These are phyloP conservation scores for Drosophila borealis DNA, from an alignment of 2,888 invertebrate species.

Conservation along the genomic window DNA sequence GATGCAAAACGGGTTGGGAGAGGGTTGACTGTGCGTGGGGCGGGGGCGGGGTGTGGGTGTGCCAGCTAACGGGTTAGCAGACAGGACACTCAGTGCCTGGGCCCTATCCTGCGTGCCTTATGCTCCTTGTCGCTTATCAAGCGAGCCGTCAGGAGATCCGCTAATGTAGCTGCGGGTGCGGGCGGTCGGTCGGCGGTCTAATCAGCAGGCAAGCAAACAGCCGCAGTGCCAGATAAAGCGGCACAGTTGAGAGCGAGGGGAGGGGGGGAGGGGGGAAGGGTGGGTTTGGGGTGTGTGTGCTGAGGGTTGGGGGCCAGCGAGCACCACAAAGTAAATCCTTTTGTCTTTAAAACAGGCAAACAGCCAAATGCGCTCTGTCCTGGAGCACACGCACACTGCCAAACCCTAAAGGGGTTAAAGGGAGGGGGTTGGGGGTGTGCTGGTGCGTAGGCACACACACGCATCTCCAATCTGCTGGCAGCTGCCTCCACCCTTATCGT, in stretches of 20 bases:
- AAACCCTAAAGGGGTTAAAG: neutral
- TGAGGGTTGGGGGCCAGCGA: slow-evolving; percentile 6
- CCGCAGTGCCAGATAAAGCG: slow-evolving; percentile 63
- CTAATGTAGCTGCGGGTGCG: slow-evolving; percentile 65
- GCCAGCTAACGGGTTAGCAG: slow-evolving; percentile 36
- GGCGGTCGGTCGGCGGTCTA: slow-evolving; percentile 58
- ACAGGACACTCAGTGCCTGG: slow-evolving; percentile 34
- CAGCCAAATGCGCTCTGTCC: slow-evolving; percentile 13
- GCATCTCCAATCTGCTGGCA: slow-evolving; percentile 1
- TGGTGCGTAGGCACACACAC: slow-evolving; percentile 39
- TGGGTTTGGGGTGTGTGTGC: neutral
- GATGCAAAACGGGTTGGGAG: slow-evolving; percentile 39
- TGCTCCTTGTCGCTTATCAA: slow-evolving; percentile 79
- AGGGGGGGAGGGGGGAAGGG: no score
- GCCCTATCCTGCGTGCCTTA: slow-evolving; percentile 47
- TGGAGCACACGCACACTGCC: neutral
- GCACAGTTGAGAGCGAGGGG: slow-evolving; percentile 31
- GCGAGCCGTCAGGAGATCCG: slow-evolving; percentile 62
- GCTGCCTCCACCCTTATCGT: slow-evolving; percentile 30
- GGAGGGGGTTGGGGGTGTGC: neutral
- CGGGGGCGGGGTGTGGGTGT: neutral
- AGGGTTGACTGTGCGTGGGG: slow-evolving; percentile 2
- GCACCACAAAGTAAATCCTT: slow-evolving; percentile 72
- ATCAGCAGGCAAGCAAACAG: slow-evolving; percentile 76
- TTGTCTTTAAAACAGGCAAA: slow-evolving; percentile 70